These are phyloP conservation scores for Ambastaia sidthimunki DNA, from an alignment of 2,797 vertebrate species.

Conservation along the genomic window DNA sequence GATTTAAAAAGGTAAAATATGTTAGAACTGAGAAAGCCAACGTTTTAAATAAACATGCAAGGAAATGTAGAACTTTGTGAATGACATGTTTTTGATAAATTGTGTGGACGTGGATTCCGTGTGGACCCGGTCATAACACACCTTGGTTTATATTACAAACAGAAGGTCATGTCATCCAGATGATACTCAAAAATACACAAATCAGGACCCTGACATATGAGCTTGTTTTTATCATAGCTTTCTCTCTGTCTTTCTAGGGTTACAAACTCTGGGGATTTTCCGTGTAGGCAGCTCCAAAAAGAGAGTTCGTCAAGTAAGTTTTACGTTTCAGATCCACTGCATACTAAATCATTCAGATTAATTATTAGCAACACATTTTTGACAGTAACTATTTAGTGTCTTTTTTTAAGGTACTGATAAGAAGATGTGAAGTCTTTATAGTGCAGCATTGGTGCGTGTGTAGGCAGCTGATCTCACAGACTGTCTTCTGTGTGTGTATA, in stretches of 20 bases:
- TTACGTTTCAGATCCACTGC: slow-evolving; percentile 44
- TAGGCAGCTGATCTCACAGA: slow-evolving; percentile 46
- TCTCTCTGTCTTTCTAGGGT: slow-evolving; percentile 74
- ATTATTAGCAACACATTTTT: not conserved
- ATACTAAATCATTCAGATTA: not conserved
- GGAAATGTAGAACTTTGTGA: too few species aligned
- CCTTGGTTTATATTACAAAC: not conserved
- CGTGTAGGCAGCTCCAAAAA: slow-evolving; percentile 88
- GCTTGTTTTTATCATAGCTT: slow-evolving; percentile 9
- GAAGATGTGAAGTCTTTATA: slow-evolving; percentile 55
- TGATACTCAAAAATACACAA: not conserved
- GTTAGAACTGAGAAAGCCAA: not conserved
- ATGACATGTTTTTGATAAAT: not conserved
- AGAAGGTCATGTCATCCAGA: not conserved
- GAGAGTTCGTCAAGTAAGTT: slow-evolving; percentile 87
- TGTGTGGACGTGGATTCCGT: not conserved
- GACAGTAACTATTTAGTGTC: not conserved
- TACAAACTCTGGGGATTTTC: slow-evolving; percentile 90
- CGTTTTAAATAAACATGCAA: not conserved
- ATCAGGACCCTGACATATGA: slow-evolving; percentile 13
- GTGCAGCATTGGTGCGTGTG: slow-evolving; percentile 37
- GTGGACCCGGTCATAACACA: not conserved
- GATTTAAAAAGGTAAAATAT: not conserved
- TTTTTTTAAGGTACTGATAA: slow-evolving; percentile 22
- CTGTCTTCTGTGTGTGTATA: not conserved